A percentile compares a stretch with the other conserved stretches of the same genome.
Evolutionary conservation across 1,140 invertebrate species (phyloP).

Genomic region (Steinernema feltiae): DNA sequence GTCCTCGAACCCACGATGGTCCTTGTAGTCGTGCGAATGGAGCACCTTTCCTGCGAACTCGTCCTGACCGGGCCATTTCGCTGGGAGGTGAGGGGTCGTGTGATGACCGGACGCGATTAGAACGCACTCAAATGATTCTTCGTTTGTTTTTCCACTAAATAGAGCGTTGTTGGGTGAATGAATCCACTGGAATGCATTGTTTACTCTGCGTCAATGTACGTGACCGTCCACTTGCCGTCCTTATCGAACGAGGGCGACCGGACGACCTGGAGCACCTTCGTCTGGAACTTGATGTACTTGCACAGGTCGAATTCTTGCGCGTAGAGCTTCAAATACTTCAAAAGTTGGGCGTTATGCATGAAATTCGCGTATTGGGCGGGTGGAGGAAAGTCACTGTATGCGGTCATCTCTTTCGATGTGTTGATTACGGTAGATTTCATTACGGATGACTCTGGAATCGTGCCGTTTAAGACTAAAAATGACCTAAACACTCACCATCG

Average conservation of each 20-base stretch:
- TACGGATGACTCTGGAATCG: slow-evolving; percentile 50
- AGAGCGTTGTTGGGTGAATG: slow-evolving; percentile 1
- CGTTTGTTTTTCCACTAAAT: slow-evolving; percentile 22
- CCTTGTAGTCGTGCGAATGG: slow-evolving; percentile 60
- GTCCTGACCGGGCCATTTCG: slow-evolving; percentile 42
- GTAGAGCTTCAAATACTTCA: slow-evolving; percentile 59
- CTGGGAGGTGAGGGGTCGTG: slow-evolving; percentile 50
- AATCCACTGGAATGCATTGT: background rate
- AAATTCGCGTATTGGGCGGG: slow-evolving; percentile 58
- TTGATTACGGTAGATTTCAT: slow-evolving; percentile 59
- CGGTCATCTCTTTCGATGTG: slow-evolving; percentile 61
- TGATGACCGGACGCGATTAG: slow-evolving; percentile 53
- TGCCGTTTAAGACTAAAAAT: background rate
- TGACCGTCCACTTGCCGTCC: slow-evolving; percentile 50
- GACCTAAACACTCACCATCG: slow-evolving; percentile 22
- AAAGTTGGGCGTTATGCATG: slow-evolving; percentile 58
- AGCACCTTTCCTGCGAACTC: slow-evolving; percentile 59
- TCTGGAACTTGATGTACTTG: slow-evolving; percentile 43
- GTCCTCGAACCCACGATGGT: slow-evolving; percentile 53
- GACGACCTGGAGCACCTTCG: slow-evolving; percentile 11
- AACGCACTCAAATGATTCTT: slow-evolving; percentile 56
- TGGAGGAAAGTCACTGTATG: slow-evolving; percentile 61
- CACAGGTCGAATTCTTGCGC: slow-evolving; percentile 56
- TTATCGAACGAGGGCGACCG: slow-evolving; percentile 31
- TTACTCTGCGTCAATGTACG: slow-evolving; percentile 30